Percentiles rank a stretch among this genome's conserved stretches.
These are phyloP conservation scores for Palaemon carinicauda DNA, from an alignment of 1,140 invertebrate species.

Conservation along the genomic window DNA sequence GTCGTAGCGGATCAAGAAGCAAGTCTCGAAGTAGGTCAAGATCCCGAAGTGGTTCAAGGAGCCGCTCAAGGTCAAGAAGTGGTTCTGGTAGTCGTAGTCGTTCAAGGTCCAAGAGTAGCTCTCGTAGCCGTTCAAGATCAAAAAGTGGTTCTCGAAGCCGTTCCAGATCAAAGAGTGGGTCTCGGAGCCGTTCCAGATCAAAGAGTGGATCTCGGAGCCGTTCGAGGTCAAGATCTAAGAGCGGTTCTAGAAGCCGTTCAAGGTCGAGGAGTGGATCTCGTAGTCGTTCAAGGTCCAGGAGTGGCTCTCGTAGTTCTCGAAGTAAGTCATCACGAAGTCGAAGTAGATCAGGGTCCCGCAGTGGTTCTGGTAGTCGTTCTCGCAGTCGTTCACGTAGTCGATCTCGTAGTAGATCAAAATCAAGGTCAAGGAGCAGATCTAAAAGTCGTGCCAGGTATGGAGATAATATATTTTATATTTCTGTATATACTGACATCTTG, in stretches of 20 bases:
- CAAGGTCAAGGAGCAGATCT: constrained; percentile 24
- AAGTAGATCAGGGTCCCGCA: not conserved
- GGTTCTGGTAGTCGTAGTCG: constrained; percentile 28
- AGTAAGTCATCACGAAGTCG: not conserved
- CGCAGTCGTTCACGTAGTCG: not conserved
- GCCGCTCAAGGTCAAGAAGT: constrained; percentile 23
- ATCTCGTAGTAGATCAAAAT: constrained; percentile 21
- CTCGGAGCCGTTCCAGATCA: constrained; percentile 9
- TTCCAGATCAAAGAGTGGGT: constrained; percentile 20
- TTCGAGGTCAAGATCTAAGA: constrained; percentile 23
- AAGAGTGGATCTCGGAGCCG: not conserved
- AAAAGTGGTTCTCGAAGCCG: not conserved
- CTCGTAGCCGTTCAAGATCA: constrained; percentile 24
- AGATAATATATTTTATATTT: no score
- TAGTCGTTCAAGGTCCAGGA: constrained; percentile 4
- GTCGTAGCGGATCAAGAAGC: not conserved
- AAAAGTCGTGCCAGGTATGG: constrained; percentile 5
- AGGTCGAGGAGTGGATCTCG: constrained; percentile 18
- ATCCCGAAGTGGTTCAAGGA: not conserved
- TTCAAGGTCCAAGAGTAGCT: constrained; percentile 28
- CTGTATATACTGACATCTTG: no score
- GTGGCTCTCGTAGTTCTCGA: not conserved
- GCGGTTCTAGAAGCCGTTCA: not conserved
- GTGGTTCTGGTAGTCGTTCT: not conserved
- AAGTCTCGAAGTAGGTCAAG: constrained; percentile 6